Evolutionary conservation across 2,797 vertebrate species (phyloP), one percentile per base, ranked within the genome.

Genomic region (Pyrocephalus nanus): DNA sequence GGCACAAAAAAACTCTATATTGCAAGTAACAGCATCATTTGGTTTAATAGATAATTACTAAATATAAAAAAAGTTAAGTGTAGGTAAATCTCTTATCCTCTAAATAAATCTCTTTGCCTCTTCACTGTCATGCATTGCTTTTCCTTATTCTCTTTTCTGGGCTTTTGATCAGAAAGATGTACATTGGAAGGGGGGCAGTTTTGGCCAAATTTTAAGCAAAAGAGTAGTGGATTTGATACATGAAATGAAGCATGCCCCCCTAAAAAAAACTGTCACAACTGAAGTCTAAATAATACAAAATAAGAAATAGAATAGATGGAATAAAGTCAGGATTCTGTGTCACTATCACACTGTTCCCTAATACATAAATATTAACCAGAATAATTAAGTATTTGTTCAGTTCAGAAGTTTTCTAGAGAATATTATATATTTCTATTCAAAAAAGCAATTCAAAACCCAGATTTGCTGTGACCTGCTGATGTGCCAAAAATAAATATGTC

Each of bases 171-270:
- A 66, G 29, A 64, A 45, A 50, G 6, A 16, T 5, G 6, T 34
- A 20, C 2, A 11, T 38, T 21, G 12, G 10, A 11, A 22, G 15
- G 13, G 15, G 8, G 25, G 3, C 0, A n/a, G 3, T n/a, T 67
- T 72, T 12, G 22, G 8, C 9, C 16, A 72, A 61, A 85, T 55
- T 78, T 81, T 60, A 81, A 0, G 0, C 6, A 50, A 47, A 70
- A 70, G 8, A 23, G 2, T 45, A 15, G 6, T 76, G 43, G 32
- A 76, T 76, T 53, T 19, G 48, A 70, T 26, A 58, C 9, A 73
- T 7, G 8, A 83, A 80, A 76, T 71, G 53, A 86, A 61, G 29
- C 9, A 36, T 1, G 1, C 26, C 26, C 50, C 50, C 29, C 6
- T 27, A 8, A 45, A 15, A 4, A 40, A 42, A 42, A 3, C 15